Base-by-base conservation (phyloP, 1,140 invertebrate species). In the Camponotus vicinus region DNA sequence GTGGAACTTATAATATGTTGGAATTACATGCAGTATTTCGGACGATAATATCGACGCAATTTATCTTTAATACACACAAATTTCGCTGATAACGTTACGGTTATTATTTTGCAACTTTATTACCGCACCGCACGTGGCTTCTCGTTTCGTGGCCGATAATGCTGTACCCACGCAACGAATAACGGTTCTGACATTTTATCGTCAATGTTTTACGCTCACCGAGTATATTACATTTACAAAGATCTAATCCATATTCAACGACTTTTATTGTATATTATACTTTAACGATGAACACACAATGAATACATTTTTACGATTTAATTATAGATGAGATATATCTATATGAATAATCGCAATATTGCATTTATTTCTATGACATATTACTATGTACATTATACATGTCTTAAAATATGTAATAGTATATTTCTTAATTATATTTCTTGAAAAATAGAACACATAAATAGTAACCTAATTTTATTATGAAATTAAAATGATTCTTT, bases 71-170 rank as follows among this genome's bases (percentile, higher is more conserved):
- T 83, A 75, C 57, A 49, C 69, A 64, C 55, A 42, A 75, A 83
- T 83, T 75, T 83, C 18, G 13, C 79, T 61, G 69, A 83, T 83
- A 83, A 63, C 69, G 69, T 83, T 83, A 83, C n/a, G 55, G 55
- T 83, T 83, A 75, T 83, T 83, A 83, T 83, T 83, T 83, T 75
- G 69, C 79, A 73, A 83, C 79, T 83, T 83, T 83, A 83, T 83
- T 83, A 83, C 79, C 18, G 34, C 15, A 3, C n/a, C 21, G 64
- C 64, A 45, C 32, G 21, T 40, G 11, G 52, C 11, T 45, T 73
- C 18, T 73, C 79, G n/a, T 59, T 73, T 18, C 45, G 21, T n/a
- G 15, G 4, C 37, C 52, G 27, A 61, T 73, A 73, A 82, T 82
- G 18, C 4, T 45, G 32, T 49, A 55, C 73, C 27, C 57, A 45